Evolutionary conservation across 2,113 vertebrate genomes (phyloP), one percentile per base, ranked within the genome.

Genomic region (Laterallus jamaicensis): DNA sequence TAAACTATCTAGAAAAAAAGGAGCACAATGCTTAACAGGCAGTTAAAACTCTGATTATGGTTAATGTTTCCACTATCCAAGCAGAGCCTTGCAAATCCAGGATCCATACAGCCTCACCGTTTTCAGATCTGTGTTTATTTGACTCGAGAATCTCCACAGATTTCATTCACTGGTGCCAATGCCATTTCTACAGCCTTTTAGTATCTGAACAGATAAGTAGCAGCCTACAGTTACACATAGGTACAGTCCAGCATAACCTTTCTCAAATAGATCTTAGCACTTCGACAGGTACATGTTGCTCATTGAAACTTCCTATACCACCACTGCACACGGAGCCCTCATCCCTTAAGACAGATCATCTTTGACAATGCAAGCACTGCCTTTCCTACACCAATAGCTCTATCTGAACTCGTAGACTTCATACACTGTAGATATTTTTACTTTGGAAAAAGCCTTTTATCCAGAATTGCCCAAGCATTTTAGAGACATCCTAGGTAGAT

Each of bases 281-380:
- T 82, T 67, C 21, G n/a, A 44, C 26, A 78, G 40, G 17, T 39
- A 32, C 19, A 5, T 24, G 6, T 31, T 78, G 14, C n/a, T 47
- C 8, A 84, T 44, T 26, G 62, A 75, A 82, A 50, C n/a, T 47
- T 49, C 25, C 44, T 26, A 39, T 71, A 86, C n/a, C 49, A 62
- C 2, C 8, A 5, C 6, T 40, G 15, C 6, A 3, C 14, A 13
- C 7, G 18, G 24, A 19, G 5, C 31, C 1, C 20, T 75, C 11
- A 15, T 71, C 16, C n/a, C 19, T 54, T 71, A 55, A 68, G n/a
- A 20, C 10, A 32, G 15, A 11, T 5, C 0, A 0, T 8, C 49
- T 49, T 66, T 58, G 22, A 31, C 55, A 75, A 11, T 1, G 4
- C 19, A 50, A 58, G 6, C 8, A 35, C 15, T 64, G 47, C 21